Evolutionary conservation across 2,797 vertebrate species (phyloP).

Genomic region (Rousettus madagascariensis): DNA sequence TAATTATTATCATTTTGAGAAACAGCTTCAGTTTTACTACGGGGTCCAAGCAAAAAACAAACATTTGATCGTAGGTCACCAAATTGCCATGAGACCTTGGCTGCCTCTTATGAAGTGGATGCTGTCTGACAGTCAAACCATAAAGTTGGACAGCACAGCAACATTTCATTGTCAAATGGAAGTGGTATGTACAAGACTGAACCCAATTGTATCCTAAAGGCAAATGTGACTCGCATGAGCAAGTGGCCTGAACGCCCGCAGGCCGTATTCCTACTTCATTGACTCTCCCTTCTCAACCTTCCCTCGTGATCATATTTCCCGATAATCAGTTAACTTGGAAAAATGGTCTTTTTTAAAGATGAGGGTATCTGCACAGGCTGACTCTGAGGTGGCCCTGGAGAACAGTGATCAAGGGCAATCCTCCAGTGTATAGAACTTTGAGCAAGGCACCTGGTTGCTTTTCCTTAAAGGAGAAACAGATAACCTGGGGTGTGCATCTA

Average conservation of each 20-base stretch:
- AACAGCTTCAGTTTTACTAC: not conserved
- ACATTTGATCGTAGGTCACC: not conserved
- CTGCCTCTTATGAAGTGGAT: not conserved
- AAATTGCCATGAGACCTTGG: not conserved
- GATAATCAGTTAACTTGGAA: not conserved
- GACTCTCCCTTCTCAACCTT: not conserved
- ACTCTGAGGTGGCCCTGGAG: not conserved
- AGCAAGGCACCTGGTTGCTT: not conserved
- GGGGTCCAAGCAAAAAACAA: not conserved
- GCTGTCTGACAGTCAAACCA: not conserved
- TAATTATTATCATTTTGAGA: not conserved
- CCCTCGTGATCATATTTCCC: not conserved
- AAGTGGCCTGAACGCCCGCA: not conserved
- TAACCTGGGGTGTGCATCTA: not conserved
- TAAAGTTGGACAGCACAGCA: not conserved
- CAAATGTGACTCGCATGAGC: not conserved
- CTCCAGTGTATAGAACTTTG: not conserved
- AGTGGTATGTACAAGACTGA: not conserved
- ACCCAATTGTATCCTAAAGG: not conserved
- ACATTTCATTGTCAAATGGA: not conserved
- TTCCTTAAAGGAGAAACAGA: not conserved
- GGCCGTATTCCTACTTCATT: too few relatives aligned
- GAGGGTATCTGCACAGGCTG: not conserved
- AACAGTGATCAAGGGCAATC: not conserved
- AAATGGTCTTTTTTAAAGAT: not conserved